These are phyloP conservation scores for Drosophila austrosaltans DNA, from an alignment of 2,888 invertebrate genomes.

Conservation along the genomic window DNA sequence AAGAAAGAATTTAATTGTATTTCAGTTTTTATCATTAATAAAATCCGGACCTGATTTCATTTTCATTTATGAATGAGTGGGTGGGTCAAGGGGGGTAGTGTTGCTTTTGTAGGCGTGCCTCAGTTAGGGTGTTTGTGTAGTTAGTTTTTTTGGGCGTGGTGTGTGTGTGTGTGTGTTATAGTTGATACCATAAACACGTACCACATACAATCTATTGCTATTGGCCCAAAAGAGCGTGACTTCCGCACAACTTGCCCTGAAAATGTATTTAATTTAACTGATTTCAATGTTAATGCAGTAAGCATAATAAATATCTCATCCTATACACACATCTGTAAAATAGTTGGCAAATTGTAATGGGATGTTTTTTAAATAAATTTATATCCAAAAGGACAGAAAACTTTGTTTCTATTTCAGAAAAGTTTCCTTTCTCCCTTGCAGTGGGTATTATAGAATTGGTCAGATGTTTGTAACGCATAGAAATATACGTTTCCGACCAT, in stretches of 20 bases:
- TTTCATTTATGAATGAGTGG: neutral
- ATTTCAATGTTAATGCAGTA: neutral
- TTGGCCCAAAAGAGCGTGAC: constrained; percentile 10
- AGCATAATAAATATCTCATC: neutral
- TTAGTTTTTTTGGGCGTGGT: neutral
- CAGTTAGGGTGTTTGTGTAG: neutral
- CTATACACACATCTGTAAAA: neutral
- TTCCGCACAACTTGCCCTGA: neutral
- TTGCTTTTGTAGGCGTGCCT: neutral
- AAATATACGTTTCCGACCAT: too few relatives aligned
- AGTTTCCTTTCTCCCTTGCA: neutral
- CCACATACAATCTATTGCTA: neutral
- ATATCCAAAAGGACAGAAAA: neutral
- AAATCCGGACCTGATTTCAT: neutral
- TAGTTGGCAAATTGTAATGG: neutral
- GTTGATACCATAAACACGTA: constrained; percentile 14
- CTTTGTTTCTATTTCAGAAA: neutral
- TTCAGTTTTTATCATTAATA: too few relatives aligned
- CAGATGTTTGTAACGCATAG: too few relatives aligned
- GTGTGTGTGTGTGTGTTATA: neutral
- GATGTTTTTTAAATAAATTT: neutral
- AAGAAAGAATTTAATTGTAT: too few relatives aligned
- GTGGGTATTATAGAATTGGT: too few relatives aligned
- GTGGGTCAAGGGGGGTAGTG: neutral
- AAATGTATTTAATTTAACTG: constrained; percentile 1